Base-by-base conservation (phyloP, 2,888 invertebrate genomes). In the Cremastobaeus sp. region DNA sequence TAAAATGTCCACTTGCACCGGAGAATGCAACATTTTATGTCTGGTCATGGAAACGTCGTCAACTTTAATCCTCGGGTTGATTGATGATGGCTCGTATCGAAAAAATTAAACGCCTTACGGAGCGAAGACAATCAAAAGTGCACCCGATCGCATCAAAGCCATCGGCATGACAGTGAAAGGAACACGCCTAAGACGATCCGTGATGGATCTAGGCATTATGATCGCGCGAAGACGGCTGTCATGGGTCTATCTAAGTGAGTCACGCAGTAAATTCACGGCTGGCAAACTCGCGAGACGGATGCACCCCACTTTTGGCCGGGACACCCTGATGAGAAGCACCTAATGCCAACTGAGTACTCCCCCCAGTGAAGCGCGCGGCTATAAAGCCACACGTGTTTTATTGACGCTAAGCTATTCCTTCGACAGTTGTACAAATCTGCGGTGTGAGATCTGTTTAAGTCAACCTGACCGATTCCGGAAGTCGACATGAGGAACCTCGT, bases 381-480 rank as follows among this genome's bases (percentile, higher is more conserved):
- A 76, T 76, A 76, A 76, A 76, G 25, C 73, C 76, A 12, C 72
- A 74, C 62, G 64, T 70, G 60, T 54, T 74, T 72, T 70, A 71
- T 74, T 60, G 47, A 15, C n/a, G 35, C 60, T 48, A 66, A 66
- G 59, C 64, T 76, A 76, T 73, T 62, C 66, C 59, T 70, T 20
- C 57, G 50, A 15, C 71, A 76, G 75, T 71, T 59, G 60, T 66
- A 62, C 62, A 66, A 55, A 43, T 65, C 70, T 39, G 25, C 39
- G 47, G 69, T 57, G 66, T 43, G 64, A 60, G 48, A 64, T 54
- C 52, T 52, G 52, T 39, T 66, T 60, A 45, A 70, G 59, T 32
- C 64, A 34, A 45, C 64, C 11, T 32, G 52, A 64, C 41, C 60
- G 52, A 45, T 30, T 60, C 54, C 68, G 59, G 59, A 73, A 73